phyloP scores from a whole-genome alignment of 2,797 vertebrate species.

The Danio tinwini region DNA sequence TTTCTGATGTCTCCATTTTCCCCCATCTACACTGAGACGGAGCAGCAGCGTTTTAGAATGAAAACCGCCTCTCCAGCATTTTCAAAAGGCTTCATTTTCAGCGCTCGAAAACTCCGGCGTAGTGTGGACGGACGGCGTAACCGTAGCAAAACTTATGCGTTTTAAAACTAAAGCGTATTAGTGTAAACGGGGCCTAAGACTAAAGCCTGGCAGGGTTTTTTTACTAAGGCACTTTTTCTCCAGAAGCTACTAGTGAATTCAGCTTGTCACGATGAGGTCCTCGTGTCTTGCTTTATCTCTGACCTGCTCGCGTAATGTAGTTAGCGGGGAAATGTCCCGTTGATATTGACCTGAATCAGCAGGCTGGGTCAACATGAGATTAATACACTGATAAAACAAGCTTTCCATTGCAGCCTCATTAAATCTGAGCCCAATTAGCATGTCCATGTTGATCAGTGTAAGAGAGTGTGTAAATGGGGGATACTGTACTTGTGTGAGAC shows the following conservation, averaged over 20 bases:
- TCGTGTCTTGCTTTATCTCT: slow-evolving; percentile 8
- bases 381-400: slow-evolving; percentile 34
- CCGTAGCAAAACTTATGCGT: no score
- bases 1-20: no score
- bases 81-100: no score
- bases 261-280: not conserved
- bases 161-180: no score
- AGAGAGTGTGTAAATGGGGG: slow-evolving; percentile 22
- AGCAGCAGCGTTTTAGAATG: no score
- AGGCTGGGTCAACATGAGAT: slow-evolving; percentile 19
- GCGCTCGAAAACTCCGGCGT: no score
- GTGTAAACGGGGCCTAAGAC: no score
- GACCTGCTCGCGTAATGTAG: slow-evolving; percentile 21
- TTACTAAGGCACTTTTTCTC: not conserved
- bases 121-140: no score
- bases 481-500: not conserved
- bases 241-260: not conserved
- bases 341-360: slow-evolving; percentile 2
- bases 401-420: slow-evolving; percentile 17
- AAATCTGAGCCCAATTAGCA: slow-evolving; percentile 29
- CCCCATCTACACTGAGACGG: no score
- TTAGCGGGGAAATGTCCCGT: not conserved
- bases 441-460: slow-evolving; percentile 13
- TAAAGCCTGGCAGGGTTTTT: not conserved
- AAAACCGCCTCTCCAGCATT: no score